Conservation (phyloP, 2,797 vertebrate species). For the Acanthis flammea region DNA sequence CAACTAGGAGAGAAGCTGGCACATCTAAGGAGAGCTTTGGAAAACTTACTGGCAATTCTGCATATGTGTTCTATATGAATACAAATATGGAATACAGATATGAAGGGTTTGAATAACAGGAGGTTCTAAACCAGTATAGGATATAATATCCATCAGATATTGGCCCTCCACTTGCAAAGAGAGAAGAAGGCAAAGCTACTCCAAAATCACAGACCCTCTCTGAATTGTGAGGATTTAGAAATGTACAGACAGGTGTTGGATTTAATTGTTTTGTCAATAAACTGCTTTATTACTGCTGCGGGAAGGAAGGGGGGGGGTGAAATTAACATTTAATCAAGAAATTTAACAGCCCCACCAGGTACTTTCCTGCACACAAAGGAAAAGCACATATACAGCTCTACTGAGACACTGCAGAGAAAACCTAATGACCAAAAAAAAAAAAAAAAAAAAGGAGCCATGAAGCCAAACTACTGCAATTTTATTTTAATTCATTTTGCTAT, state of each 20-base stretch:
- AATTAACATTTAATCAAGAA: background rate
- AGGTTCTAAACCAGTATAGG: background rate
- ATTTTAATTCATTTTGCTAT: background rate
- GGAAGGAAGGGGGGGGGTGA: rapidly evolving
- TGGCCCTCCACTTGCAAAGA: background rate
- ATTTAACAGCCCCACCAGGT: background rate
- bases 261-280: background rate
- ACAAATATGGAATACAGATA: background rate
- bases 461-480: background rate
- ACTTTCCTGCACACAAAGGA: background rate
- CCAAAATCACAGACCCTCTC: background rate
- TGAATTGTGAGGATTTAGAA: background rate
- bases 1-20: background rate
- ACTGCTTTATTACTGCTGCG: background rate
- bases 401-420: background rate
- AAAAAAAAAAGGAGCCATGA: background rate
- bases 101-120: rapidly evolving
- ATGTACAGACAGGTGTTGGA: background rate
- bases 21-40: background rate
- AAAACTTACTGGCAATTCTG: background rate
- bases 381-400: background rate
- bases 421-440: background rate
- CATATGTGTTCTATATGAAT: too few relatives aligned
- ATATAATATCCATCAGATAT: background rate
- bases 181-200: background rate